These are phyloP conservation scores for Orthosia gothica DNA, from an alignment of 2,888 invertebrate genomes.

Conservation along the genomic window DNA sequence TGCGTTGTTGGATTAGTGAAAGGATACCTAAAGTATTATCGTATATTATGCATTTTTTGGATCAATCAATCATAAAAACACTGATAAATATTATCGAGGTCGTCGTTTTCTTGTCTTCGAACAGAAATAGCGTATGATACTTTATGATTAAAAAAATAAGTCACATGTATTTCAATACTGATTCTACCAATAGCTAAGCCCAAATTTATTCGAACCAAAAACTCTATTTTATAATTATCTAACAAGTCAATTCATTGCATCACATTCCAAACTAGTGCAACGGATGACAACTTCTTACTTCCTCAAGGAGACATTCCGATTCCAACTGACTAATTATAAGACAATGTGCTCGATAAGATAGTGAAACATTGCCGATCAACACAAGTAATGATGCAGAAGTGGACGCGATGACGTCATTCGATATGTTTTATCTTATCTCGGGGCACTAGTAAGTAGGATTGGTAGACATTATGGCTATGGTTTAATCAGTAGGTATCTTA, in stretches of 20 bases:
- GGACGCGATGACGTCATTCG: constrained; percentile 54
- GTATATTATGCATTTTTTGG: constrained; percentile 4
- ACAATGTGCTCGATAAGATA: constrained; percentile 70
- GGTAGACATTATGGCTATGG: constrained; percentile 60
- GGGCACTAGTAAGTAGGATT: constrained; percentile 44
- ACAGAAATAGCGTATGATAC: neutral
- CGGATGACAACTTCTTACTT: constrained; percentile 50
- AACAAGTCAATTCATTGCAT: neutral
- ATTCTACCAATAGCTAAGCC: neutral
- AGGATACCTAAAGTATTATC: neutral
- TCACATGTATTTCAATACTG: neutral
- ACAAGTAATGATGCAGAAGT: constrained; percentile 52
- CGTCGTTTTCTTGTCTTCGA: constrained; percentile 6
- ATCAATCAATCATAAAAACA: constrained; percentile 28
- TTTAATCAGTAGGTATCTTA: constrained; percentile 46
- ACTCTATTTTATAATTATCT: too few species aligned
- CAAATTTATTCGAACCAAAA: too few species aligned
- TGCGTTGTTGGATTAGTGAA: neutral
- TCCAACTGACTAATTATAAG: constrained; percentile 59
- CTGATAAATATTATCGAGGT: constrained; percentile 18
- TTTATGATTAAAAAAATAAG: neutral
- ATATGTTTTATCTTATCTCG: constrained; percentile 56
- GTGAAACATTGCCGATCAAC: constrained; percentile 19
- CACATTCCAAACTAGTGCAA: constrained; percentile 34
- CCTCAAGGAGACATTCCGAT: constrained; percentile 59